phyloP scores from a whole-genome alignment of 2,888 invertebrate species.

The Lasioglossum oenotherae region DNA sequence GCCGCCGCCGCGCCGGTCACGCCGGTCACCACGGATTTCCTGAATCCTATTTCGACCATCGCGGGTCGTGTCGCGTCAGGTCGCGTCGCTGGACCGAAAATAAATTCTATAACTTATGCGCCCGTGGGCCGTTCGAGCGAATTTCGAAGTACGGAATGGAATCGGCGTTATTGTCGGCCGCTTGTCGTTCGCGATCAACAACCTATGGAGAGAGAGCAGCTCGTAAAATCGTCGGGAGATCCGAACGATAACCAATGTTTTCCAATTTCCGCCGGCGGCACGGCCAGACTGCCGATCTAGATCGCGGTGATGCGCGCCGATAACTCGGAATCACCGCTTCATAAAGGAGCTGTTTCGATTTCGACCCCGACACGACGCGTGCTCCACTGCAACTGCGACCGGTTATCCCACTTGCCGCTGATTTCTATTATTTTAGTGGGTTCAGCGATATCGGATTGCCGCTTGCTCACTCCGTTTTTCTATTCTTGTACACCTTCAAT shows the following conservation, averaged over 20 bases:
- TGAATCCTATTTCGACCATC: constrained; percentile 17
- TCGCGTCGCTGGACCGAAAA: constrained; percentile 16
- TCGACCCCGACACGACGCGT: constrained; percentile 13
- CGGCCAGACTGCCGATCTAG: constrained; percentile 40
- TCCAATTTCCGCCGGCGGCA: constrained; percentile 71
- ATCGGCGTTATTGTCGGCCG: constrained; percentile 40
- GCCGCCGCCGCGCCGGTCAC: neutral
- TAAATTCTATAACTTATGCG: constrained; percentile 35
- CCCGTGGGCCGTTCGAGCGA: constrained; percentile 9
- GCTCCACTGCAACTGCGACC: constrained; percentile 2
- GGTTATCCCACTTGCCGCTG: constrained; percentile 10
- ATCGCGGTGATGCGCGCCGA: constrained; percentile 61
- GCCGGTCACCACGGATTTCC: constrained; percentile 33
- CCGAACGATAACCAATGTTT: constrained; percentile 71
- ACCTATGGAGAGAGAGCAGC: constrained; percentile 34
- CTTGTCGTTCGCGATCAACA: constrained; percentile 38
- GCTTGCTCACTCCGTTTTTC: neutral
- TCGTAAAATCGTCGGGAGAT: constrained; percentile 72
- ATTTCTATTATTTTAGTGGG: neutral
- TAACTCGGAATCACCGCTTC: constrained; percentile 44
- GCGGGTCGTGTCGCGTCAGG: neutral
- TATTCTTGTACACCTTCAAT: neutral
- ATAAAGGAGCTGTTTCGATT: constrained; percentile 57
- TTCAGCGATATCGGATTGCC: neutral
- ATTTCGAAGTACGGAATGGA: constrained; percentile 37